Base-by-base conservation (phyloP, 2,113 vertebrate genomes). In the Dendropsophus ebraccatus region DNA sequence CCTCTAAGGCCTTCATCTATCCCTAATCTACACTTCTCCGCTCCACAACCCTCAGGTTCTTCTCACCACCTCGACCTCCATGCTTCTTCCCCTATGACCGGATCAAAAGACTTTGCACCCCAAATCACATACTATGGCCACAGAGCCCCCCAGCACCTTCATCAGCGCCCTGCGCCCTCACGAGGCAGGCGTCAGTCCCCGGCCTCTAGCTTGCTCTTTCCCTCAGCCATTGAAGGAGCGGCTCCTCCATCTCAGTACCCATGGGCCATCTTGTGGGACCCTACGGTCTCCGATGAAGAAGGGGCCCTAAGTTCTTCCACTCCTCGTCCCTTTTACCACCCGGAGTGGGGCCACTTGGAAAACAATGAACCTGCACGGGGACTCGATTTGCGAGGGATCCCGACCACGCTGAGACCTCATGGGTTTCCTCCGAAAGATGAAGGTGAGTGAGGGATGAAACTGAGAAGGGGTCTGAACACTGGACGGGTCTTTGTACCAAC, bases 221-320 rank as follows among this genome's bases (percentile, higher is more conserved):
- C 95, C 0, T 94, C 94, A 0, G 93, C 94, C 0, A 92, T 95
- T 19, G 94, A 95, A 90, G 94, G 95, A 0, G 94, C 94, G 72
- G 92, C 93, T 25, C 94, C 94, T 54, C 95, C 95, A 30, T 95
- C 95, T n/a, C 95, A 95, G 88, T 95, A 95, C 81, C 95, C 95
- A 50, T 95, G 95, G 95, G 95, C 94, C 82, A 95, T 95, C 3
- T 93, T 95, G 5, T 95, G 95, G 95, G 95, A 94, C 11, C 94
- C 95, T 77, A 95, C 95, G 0, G 93, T 95, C 82, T 95, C 94
- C 0, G 94, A 94, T 58, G 95, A 95, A 87, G 95, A 95, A 0
- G 94, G 93, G 82, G 94, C 95, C 79, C 69, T 92, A 83, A 95
- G 94, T 85, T 95, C 54, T 93, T 76, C 92, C 92, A 0, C 94